Conservation (phyloP, 2,797 vertebrate species). For the Microhierax caerulescens region DNA sequence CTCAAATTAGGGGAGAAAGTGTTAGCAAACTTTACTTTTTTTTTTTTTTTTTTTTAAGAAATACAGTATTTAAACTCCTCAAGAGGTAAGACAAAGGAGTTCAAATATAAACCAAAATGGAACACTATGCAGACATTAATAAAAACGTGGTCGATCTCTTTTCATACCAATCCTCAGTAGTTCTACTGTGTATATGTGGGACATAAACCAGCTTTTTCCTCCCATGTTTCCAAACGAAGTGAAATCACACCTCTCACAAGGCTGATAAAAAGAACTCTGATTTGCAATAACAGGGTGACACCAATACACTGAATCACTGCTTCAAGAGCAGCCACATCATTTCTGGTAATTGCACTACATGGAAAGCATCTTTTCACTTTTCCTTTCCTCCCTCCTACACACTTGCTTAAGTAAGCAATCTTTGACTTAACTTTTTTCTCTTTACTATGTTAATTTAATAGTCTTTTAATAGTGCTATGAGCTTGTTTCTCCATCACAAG, state of each 20-base stretch:
- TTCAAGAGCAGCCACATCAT: neutral
- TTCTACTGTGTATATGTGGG: neutral
- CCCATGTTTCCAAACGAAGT: neutral
- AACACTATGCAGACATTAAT: neutral
- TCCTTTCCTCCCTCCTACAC: slow-evolving; percentile 33
- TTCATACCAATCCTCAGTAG: neutral
- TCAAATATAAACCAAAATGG: neutral
- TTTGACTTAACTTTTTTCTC: neutral
- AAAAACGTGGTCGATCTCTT: neutral
- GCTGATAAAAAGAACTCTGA: neutral
- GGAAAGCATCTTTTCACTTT: slow-evolving; percentile 39
- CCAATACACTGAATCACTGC: slow-evolving; percentile 7
- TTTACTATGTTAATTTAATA: neutral
- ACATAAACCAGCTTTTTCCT: neutral
- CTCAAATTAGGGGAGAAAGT: neutral
- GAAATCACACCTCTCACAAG: neutral
- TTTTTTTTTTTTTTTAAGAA: neutral
- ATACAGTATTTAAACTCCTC: neutral
- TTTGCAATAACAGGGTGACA: neutral
- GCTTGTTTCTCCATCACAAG: neutral
- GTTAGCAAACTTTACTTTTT: neutral
- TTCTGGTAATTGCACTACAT: slow-evolving; percentile 3
- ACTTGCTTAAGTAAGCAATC: neutral
- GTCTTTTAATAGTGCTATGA: neutral
- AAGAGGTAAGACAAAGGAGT: neutral